Evolutionary conservation across 2,797 vertebrate species (phyloP), one percentile per base, ranked within the genome.

Genomic region (Diplodus sargus): DNA sequence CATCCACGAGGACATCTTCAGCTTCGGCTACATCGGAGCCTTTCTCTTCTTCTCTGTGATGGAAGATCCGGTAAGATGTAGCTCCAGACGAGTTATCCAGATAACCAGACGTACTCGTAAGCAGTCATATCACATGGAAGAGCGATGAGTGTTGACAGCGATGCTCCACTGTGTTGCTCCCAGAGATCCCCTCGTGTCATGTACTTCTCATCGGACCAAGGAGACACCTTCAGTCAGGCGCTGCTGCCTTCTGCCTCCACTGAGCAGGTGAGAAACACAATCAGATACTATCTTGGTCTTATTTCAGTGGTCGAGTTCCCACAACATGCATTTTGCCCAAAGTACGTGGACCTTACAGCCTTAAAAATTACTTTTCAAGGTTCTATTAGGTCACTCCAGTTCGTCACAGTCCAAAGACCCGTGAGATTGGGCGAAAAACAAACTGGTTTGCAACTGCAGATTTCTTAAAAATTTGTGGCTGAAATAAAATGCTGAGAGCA

Each of bases 1-100:
- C 1, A 92, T 96, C 65, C 91, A 94, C 0, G 85, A 94, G 67
- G 94, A 95, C 84, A 89, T 96, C 89, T 96, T 87, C 89, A 95
- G 93, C 18, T 96, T 96, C 0, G 95, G 95, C 66, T 96, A 95
- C 88, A 95, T 96, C 0, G 95, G 96, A 56, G 87, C 93, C 1
- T 96, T 96, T 70, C 91, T 96, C 51, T 96, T 96, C 88, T 95
- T 95, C 77, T 96, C 96, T 0, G 94, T 96, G 73, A 94, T 96
- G 92, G 94, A 96, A 70, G 94, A 94, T 39, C 53, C 81, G 79
- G 96, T 96, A 22, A 90, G 87, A 58, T 2, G 17, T 10, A 2
- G 30, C 15, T 51, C 48, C n/a, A 25, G 1, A 1, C 16, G 3
- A 17, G 0, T 39, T 25, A 15, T 39, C 15, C 2, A 6, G 12